Evolutionary conservation across 2,888 invertebrate species (phyloP), one percentile per base, ranked within the genome.

Genomic region (Drosophila mimica): DNA sequence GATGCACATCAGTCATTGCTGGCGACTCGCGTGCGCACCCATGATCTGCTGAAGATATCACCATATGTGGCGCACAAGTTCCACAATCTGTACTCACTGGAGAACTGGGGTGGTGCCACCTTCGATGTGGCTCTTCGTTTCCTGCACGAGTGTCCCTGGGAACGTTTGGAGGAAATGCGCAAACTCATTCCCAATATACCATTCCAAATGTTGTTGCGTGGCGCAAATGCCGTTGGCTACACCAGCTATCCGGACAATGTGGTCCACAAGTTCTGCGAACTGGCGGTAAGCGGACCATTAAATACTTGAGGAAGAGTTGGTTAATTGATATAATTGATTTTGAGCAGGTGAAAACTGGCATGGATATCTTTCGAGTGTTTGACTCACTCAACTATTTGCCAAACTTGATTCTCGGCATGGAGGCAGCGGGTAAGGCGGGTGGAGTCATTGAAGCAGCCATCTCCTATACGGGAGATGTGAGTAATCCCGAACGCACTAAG

Each of bases 71-170:
- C 99, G 0, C 98, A 99, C 91, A 97, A 97, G 92, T 98, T 99
- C 92, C 96, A 95, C 91, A 95, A 95, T 77, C 94, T 99, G 49
- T 99, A 98, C 93, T 95, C 99, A 3, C 91, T 99, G 91, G 99
- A 99, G 93, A 99, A 99, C 93, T 99, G 99, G 99, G 99, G 99
- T 59, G 99, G 99, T 36, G 99, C 99, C 15, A 99, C 99, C 0
- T 99, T 99, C 92, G 99, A 99, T 93, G 99, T 99, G 0, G 97
- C 99, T 0, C 95, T 99, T 88, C 94, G 96, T 82, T 99, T 99
- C 94, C 94, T 99, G 7, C 99, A 99, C 94, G 99, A 99, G 93
- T 99, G 99, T 90, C 99, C 99, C 0, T 99, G 99, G 99, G 99
- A 99, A 92, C 95, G 99, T 51, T 94, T 99, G 79, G 97, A 97